phyloP scores from a whole-genome alignment of 2,888 invertebrate species.

The Andrena trimmerana region DNA sequence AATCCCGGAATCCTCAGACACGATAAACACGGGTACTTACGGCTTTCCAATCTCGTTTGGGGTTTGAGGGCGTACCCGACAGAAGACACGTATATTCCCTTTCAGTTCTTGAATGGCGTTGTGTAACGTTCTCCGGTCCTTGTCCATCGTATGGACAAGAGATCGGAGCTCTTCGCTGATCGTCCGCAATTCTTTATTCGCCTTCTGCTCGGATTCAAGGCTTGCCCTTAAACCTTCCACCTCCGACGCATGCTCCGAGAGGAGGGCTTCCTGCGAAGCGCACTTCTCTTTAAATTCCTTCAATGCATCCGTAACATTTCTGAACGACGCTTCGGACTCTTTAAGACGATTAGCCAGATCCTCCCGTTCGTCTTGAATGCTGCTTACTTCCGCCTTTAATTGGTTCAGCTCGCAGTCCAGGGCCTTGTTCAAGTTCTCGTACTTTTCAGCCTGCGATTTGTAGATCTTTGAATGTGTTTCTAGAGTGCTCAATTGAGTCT shows the following conservation, averaged over 20 bases:
- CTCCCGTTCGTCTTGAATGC: slow-evolving; percentile 85
- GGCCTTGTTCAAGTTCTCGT: slow-evolving; percentile 82
- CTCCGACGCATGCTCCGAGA: slow-evolving; percentile 63
- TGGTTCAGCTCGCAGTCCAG: slow-evolving; percentile 87
- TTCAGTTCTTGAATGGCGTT: slow-evolving; percentile 92
- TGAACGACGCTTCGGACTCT: slow-evolving; percentile 86
- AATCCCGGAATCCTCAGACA: slow-evolving; percentile 2
- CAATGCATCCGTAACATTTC: slow-evolving; percentile 67
- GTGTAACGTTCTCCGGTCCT: slow-evolving; percentile 88
- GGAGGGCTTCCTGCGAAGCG: slow-evolving; percentile 82
- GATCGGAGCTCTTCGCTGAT: slow-evolving; percentile 85
- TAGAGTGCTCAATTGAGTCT: slow-evolving; percentile 69
- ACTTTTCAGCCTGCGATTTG: slow-evolving; percentile 70
- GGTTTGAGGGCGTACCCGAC: slow-evolving; percentile 90
- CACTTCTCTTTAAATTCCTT: slow-evolving; percentile 86
- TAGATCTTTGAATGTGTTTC: slow-evolving; percentile 65
- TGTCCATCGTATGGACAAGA: slow-evolving; percentile 86
- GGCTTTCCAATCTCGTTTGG: slow-evolving; percentile 87
- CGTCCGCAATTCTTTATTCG: slow-evolving; percentile 70
- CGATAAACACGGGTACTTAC: slow-evolving; percentile 60
- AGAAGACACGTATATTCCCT: slow-evolving; percentile 93
- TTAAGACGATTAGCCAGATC: slow-evolving; percentile 73
- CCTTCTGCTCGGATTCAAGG: slow-evolving; percentile 70
- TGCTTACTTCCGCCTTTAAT: slow-evolving; percentile 86
- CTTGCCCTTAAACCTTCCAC: slow-evolving; percentile 78